These are phyloP conservation scores for Crypturellus tataupa DNA, from an alignment of 2,797 vertebrate species.

Conservation along the genomic window DNA sequence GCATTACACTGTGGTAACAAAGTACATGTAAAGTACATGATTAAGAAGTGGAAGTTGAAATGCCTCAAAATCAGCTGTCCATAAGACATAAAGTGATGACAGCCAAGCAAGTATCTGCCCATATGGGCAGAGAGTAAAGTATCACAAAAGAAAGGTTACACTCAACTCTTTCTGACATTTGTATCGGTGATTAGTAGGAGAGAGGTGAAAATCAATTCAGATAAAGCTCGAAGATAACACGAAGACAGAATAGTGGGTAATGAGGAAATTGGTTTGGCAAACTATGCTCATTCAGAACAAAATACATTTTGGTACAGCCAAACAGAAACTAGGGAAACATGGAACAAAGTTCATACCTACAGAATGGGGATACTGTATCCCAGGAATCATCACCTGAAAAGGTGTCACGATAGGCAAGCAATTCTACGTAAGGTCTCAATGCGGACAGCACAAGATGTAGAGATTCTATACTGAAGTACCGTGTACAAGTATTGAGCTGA, in stretches of 20 bases:
- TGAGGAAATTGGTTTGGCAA: slow-evolving; percentile 12
- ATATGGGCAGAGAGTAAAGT: not conserved
- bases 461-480: not conserved
- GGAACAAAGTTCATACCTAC: not conserved
- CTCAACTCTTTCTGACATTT: not conserved
- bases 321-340: not conserved
- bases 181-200: not conserved
- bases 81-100: not conserved
- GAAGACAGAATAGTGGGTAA: slow-evolving; percentile 39
- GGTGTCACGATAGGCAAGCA: not conserved
- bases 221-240: not conserved
- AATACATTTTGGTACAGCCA: not conserved
- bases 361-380: not conserved
- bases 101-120: not conserved
- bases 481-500: not conserved
- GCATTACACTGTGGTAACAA: not conserved
- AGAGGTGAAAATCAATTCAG: slow-evolving; percentile 13
- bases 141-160: not conserved
- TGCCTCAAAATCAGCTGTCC: not conserved
- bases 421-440: not conserved
- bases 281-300: not conserved
- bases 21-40: not conserved
- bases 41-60: slow-evolving; percentile 11
- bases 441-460: not conserved
- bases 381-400: not conserved